Percentiles rank a stretch among this genome's conserved stretches.
phyloP scores from a whole-genome alignment of 2,113 vertebrate genomes.

The Paracyprichromis sp. region DNA sequence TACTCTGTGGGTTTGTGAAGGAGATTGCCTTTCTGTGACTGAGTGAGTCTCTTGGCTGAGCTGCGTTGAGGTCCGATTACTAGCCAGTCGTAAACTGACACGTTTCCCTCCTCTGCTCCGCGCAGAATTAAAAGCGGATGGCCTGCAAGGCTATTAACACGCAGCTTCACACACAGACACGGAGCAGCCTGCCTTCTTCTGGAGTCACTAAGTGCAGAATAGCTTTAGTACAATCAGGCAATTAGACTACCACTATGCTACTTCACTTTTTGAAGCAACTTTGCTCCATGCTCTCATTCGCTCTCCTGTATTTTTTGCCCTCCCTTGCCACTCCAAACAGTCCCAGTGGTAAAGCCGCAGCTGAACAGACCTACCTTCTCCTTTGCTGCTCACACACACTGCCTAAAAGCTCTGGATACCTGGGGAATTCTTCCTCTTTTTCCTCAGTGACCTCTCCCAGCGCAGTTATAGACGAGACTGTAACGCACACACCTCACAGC shows the following conservation, averaged over 20 bases:
- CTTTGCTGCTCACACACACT: neutral
- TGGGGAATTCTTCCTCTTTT: constrained; percentile 15
- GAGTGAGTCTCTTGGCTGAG: constrained; percentile 19
- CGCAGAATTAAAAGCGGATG: constrained; percentile 41
- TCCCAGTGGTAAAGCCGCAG: neutral
- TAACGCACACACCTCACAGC: neutral
- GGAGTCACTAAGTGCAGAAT: constrained; percentile 44
- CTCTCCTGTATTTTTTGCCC: neutral
- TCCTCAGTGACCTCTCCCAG: constrained; percentile 1
- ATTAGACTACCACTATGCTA: constrained; percentile 47
- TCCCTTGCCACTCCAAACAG: neutral
- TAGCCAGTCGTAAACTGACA: constrained; percentile 49
- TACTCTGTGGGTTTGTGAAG: neutral
- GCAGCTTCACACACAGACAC: neutral
- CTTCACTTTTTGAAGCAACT: constrained; percentile 20
- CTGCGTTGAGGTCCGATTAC: constrained; percentile 51
- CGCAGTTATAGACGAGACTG: neutral
- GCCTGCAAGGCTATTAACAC: constrained; percentile 61
- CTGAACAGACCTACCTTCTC: neutral
- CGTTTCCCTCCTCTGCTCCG: neutral
- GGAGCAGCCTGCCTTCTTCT: neutral
- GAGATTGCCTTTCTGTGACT: neutral
- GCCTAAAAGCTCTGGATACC: constrained; percentile 54
- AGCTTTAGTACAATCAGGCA: constrained; percentile 57
- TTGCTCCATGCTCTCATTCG: neutral